Conservation (phyloP, 2,113 vertebrate genomes). For the Atrichornis clamosus region DNA sequence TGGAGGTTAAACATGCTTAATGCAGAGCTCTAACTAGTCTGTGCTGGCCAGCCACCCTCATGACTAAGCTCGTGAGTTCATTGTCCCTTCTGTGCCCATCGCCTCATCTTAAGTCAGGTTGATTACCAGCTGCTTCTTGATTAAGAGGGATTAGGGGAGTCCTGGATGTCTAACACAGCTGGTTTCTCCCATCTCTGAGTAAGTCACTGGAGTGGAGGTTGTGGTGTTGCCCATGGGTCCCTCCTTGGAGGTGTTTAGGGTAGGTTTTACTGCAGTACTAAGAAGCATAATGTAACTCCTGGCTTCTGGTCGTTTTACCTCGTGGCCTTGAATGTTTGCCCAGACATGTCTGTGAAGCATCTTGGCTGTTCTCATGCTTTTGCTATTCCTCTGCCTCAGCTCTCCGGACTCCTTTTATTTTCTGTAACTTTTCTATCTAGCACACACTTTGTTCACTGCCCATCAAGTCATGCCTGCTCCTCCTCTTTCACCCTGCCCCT, state of each 20-base stretch:
- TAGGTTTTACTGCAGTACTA: not conserved
- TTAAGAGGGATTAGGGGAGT: not conserved
- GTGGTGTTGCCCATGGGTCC: not conserved
- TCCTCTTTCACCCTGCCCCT: not conserved
- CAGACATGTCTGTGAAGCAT: slow-evolving; percentile 1
- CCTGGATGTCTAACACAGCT: not conserved
- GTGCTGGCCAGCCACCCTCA: not conserved
- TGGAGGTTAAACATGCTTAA: not conserved
- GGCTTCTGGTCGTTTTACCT: slow-evolving; percentile 1
- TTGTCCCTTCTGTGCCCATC: not conserved
- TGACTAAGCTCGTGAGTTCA: not conserved
- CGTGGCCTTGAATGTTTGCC: not conserved
- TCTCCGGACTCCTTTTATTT: not conserved
- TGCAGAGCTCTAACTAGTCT: rapidly evolving
- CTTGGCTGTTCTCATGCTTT: slow-evolving; percentile 7
- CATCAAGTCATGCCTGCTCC: not conserved
- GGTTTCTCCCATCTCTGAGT: not conserved
- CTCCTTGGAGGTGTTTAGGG: not conserved
- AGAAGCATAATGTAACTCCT: not conserved
- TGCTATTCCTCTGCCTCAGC: not conserved
- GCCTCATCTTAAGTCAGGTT: not conserved
- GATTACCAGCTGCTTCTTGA: not conserved
- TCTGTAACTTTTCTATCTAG: slow-evolving; percentile 12
- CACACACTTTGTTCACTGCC: not conserved
- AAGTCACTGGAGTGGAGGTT: not conserved